Conservation (phyloP, 2,888 invertebrate genomes). For the Nephrotoma guestfalica region DNA sequence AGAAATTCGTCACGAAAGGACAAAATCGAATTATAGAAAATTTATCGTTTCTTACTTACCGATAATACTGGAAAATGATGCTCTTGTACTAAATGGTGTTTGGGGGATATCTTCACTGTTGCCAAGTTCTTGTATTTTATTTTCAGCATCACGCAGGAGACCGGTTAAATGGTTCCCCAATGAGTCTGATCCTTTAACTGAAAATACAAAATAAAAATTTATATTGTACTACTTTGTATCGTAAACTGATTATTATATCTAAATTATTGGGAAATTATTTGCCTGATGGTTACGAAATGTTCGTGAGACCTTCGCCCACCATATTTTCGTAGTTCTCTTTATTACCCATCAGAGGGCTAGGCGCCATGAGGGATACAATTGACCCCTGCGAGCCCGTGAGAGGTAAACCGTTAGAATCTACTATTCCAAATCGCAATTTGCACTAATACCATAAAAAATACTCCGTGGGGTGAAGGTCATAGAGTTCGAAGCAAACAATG, state of each 20-base stretch:
- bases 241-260: not conserved
- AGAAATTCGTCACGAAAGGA: not conserved
- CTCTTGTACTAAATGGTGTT: conserved; percentile 32
- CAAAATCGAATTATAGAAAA: not conserved
- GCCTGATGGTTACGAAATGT: too few relatives aligned
- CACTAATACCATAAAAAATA: too few relatives aligned
- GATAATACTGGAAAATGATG: conserved; percentile 43
- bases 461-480: too few relatives aligned
- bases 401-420: too few relatives aligned
- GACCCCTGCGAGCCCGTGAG: too few relatives aligned
- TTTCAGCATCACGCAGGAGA: conserved; percentile 68
- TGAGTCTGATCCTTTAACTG: conserved; percentile 57
- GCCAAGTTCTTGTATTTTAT: conserved; percentile 63
- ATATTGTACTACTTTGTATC: not conserved
- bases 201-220: conserved; percentile 15
- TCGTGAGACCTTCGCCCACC: too few relatives aligned
- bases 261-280: too few relatives aligned
- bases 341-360: too few relatives aligned
- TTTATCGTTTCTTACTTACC: conserved; percentile 23
- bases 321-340: too few relatives aligned
- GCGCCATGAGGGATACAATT: too few relatives aligned
- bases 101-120: conserved; percentile 35
- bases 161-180: conserved; percentile 62
- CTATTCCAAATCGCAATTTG: too few relatives aligned
- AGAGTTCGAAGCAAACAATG: too few relatives aligned